Base-by-base conservation (phyloP, 2,797 vertebrate genomes). In the Lithobates sylvaticus region DNA sequence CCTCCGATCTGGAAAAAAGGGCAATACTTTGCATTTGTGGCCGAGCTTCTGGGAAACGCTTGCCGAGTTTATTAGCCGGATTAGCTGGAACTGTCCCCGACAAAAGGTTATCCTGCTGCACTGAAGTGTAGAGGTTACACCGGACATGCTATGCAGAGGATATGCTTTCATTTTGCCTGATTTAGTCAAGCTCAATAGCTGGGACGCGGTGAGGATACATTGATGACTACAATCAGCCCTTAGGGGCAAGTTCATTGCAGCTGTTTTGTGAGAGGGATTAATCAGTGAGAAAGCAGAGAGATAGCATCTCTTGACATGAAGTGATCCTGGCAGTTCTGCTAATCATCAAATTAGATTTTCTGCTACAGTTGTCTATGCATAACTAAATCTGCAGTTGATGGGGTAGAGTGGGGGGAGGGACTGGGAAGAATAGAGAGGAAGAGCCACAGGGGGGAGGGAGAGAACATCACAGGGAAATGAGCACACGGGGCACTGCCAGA, bases 331-430 rank as follows among this genome's bases (percentile, higher is more conserved):
- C 88, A 86, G 88, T 79, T 86, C 81, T 72, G 84, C 88, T 84
- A 84, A 88, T 88, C 76, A 88, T 84, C 88, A 88, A 88, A 86
- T 86, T 76, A 88, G 88, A 86, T 88, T 88, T 88, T 88, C 84
- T 86, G 88, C 88, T 88, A 88, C 88, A 88, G 81, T 86, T 88
- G 76, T 83, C 88, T 86, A 86, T 80, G 84, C 81, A 88, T 86
- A 84, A 83, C 86, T 87, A 87, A 87, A 87, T 87, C 86, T 79
- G 81, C 44, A 79, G 69, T 84, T 87, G 86, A 87, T 87, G 86
- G 86, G 86, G 81, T 42, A 74, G 86, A 69, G 79, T 82, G 81
- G 86, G 86, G 86, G 86, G 86, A 79, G 76, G 81, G 76, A 72
- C 69, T 0, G 39, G 69, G 54, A 83, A 47, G 77, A 73, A 79